phyloP scores from a whole-genome alignment of 1,140 invertebrate species.

The Gryon sp. region DNA sequence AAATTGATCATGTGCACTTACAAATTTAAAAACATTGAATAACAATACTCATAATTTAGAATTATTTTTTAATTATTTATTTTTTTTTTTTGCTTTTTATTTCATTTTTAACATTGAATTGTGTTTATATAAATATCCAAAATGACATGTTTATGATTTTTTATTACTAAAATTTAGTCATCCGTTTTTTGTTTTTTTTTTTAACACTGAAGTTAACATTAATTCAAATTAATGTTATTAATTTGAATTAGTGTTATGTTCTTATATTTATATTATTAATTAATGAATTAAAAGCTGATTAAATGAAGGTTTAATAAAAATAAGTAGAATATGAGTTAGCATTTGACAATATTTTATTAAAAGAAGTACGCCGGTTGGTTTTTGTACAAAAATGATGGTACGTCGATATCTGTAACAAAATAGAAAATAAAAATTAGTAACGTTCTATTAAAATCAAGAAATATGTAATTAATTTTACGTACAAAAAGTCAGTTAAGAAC shows the following conservation, averaged over 20 bases:
- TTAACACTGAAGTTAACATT: too few relatives aligned
- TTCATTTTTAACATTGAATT: background rate
- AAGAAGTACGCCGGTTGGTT: background rate
- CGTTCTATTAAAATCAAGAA: background rate
- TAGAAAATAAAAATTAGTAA: background rate
- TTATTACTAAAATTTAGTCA: too few relatives aligned
- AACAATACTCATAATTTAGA: slow-evolving; percentile 3
- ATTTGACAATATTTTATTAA: slow-evolving; percentile 44
- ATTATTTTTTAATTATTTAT: background rate
- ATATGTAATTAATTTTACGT: background rate
- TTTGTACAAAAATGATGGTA: slow-evolving; percentile 28
- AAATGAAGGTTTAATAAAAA: slow-evolving; percentile 11
- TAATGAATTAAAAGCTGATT: too few relatives aligned
- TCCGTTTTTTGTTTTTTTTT: background rate
- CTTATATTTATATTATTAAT: too few relatives aligned
- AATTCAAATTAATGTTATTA: too few relatives aligned
- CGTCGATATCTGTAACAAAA: slow-evolving; percentile 32
- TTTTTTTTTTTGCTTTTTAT: background rate
- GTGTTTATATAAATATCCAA: too few relatives aligned
- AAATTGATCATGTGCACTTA: slow-evolving; percentile 38
- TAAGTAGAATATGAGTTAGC: slow-evolving; percentile 4
- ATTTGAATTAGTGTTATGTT: too few relatives aligned
- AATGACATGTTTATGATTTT: too few relatives aligned
- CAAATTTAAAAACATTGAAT: background rate
- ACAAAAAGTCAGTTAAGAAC: slow-evolving; percentile 31